A percentile compares a stretch with the other conserved stretches of the same genome.
Conservation (phyloP, 1,140 invertebrate species). For the Helicoverpa zea region DNA sequence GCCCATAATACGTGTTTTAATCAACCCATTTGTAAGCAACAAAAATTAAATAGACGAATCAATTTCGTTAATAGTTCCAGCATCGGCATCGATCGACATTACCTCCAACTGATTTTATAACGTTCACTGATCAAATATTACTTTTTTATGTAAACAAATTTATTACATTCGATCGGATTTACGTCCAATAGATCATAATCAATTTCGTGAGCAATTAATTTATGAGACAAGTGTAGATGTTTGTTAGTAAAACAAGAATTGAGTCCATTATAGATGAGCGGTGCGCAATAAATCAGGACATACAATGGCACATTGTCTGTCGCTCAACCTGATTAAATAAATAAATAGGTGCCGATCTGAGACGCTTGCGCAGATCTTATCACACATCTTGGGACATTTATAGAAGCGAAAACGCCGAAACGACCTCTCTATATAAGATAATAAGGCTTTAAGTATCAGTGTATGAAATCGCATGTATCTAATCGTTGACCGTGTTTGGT, state of each 20-base stretch:
- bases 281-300: constrained; percentile 78
- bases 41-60: constrained; percentile 45
- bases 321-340: constrained; percentile 84
- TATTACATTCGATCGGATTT: constrained; percentile 28
- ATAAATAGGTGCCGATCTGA: constrained; percentile 80
- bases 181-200: constrained; percentile 40
- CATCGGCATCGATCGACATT: constrained; percentile 10
- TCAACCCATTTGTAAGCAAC: constrained; percentile 47
- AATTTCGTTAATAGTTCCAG: constrained; percentile 45
- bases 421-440: constrained; percentile 64
- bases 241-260: constrained; percentile 66
- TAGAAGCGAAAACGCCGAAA: constrained; percentile 63
- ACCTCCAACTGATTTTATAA: constrained; percentile 24
- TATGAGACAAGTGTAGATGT: constrained; percentile 36
- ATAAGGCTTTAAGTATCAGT: constrained; percentile 66
- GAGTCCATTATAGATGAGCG: constrained; percentile 73
- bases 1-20: constrained; percentile 47
- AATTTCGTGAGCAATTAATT: constrained; percentile 55
- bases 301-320: constrained; percentile 85
- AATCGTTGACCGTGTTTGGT: constrained; percentile 58
- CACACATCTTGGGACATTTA: constrained; percentile 72
- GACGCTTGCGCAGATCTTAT: constrained; percentile 79
- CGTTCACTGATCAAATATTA: constrained; percentile 12
- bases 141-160: constrained; percentile 37
- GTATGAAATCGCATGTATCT: constrained; percentile 62